Evolutionary conservation across 1,140 invertebrate genomes (phyloP).

Genomic region (Protaetia brevitarsis): DNA sequence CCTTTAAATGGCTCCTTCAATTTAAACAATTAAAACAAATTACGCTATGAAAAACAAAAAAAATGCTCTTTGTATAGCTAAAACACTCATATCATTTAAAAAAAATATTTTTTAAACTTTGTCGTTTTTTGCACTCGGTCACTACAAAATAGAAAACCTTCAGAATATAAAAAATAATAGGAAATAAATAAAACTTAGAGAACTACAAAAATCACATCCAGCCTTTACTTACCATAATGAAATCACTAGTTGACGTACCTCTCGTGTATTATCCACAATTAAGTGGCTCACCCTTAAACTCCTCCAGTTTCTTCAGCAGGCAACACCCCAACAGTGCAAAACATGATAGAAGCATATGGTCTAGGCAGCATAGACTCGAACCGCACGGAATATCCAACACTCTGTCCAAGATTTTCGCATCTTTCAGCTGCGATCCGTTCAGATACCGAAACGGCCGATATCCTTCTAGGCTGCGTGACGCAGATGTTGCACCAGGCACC

Average conservation of each 20-base stretch:
- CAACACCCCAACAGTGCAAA: conserved; percentile 94
- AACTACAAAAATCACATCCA: neutral
- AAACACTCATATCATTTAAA: no score
- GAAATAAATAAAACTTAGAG: neutral
- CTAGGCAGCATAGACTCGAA: conserved; percentile 87
- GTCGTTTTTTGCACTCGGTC: no score
- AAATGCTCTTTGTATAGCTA: no score
- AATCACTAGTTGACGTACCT: conserved; percentile 95
- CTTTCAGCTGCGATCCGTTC: conserved; percentile 87
- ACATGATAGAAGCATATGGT: conserved; percentile 89
- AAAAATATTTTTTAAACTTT: no score
- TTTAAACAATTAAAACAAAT: no score
- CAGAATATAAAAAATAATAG: no score
- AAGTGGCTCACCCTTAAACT: conserved; percentile 85
- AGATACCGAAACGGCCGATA: conserved; percentile 91
- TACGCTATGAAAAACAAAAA: no score
- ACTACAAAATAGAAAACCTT: no score
- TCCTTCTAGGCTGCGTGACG: conserved; percentile 90
- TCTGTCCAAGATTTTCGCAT: conserved; percentile 78
- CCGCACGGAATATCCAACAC: conserved; percentile 87
- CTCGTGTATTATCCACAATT: conserved; percentile 94
- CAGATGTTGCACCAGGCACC: conserved; percentile 83
- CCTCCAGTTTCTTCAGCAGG: conserved; percentile 87
- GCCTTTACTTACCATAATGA: conserved; percentile 67
- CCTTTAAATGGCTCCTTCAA: no score